Conservation (phyloP, 2,113 vertebrate species). For the Tetrao urogallus region DNA sequence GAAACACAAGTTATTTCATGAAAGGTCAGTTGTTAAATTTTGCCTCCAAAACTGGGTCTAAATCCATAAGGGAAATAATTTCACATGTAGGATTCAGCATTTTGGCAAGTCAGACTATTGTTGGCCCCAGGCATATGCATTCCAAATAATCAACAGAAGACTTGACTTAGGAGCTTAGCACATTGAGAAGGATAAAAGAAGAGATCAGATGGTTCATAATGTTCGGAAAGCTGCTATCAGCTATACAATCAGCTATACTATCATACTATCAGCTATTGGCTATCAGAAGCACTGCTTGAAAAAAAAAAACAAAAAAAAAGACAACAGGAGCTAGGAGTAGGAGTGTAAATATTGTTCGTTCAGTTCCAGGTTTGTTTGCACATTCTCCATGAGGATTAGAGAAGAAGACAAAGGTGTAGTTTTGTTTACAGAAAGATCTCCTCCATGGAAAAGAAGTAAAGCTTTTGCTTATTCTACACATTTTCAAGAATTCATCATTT, state of each 20-base stretch:
- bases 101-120: constrained; percentile 15
- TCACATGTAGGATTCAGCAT: neutral
- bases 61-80: constrained; percentile 27
- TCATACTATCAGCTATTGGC: neutral
- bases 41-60: constrained; percentile 19
- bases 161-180: neutral
- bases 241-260: no score
- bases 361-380: constrained; percentile 6
- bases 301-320: rapidly evolving
- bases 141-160: constrained; percentile 2
- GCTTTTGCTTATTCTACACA: neutral
- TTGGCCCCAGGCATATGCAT: neutral
- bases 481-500: neutral
- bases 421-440: constrained; percentile 28
- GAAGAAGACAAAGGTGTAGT: neutral
- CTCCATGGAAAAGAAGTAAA: neutral
- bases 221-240: neutral
- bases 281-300: neutral
- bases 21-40: constrained; percentile 41
- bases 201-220: neutral
- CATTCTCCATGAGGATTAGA: neutral
- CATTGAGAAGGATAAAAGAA: neutral
- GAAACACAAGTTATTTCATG: constrained; percentile 17
- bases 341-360: neutral
- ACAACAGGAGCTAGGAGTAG: neutral